Evolutionary conservation across 2,113 vertebrate genomes (phyloP).

Genomic region (Ophiodon elongatus): DNA sequence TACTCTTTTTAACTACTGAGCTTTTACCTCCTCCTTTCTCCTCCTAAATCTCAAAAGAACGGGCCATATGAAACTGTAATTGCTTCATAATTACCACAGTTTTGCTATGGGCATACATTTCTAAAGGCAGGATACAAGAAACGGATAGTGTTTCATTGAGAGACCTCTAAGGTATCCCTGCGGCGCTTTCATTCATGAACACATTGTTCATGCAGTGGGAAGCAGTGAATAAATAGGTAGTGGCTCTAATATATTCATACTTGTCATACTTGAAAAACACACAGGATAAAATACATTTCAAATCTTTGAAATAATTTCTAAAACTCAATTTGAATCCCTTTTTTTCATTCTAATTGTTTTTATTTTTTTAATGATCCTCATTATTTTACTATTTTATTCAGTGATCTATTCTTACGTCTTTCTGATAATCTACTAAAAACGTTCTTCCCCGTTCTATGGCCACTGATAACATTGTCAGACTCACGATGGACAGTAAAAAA

Average conservation of each 20-base stretch:
- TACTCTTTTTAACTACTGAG: constrained; percentile 43
- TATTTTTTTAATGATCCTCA: no score
- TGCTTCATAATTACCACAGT: constrained; percentile 76
- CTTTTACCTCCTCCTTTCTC: constrained; percentile 50
- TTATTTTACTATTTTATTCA: not conserved
- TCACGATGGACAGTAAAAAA: not conserved
- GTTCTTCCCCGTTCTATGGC: not conserved
- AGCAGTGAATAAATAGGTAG: constrained; percentile 29
- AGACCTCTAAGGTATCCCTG: constrained; percentile 64
- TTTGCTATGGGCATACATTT: constrained; percentile 60
- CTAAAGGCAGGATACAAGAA: constrained; percentile 66
- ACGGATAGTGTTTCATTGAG: constrained; percentile 68
- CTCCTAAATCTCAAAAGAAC: constrained; percentile 52
- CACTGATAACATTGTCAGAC: not conserved
- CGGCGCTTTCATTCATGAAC: constrained; percentile 54
- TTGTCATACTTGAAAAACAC: constrained; percentile 5
- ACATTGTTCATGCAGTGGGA: constrained; percentile 47
- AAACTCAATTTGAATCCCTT: not conserved
- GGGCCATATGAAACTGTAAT: constrained; percentile 76
- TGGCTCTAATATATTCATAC: constrained; percentile 6
- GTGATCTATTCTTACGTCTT: no score
- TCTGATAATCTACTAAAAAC: not conserved
- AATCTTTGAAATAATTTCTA: not conserved
- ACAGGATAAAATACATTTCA: not conserved
- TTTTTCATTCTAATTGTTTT: no score